phyloP scores from a whole-genome alignment of 1,140 invertebrate genomes.

The Drosophila pallidifrons region DNA sequence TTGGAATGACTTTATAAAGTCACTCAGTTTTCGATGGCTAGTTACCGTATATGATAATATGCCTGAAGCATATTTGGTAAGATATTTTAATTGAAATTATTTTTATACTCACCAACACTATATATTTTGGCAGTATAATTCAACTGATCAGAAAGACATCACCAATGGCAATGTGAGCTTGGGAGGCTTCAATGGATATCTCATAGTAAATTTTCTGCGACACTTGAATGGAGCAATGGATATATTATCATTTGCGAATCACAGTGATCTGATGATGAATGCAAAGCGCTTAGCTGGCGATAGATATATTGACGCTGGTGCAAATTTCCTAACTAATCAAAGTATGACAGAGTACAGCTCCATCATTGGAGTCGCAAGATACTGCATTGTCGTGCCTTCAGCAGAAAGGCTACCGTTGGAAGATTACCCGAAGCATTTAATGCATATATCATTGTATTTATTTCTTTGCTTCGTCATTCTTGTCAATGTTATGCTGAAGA shows the following conservation, averaged over 20 bases:
- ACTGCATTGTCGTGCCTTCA: background rate
- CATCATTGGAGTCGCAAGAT: background rate
- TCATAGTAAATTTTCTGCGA: slow-evolving; percentile 5
- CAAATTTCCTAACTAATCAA: background rate
- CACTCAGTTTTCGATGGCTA: background rate
- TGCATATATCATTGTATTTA: background rate
- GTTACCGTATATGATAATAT: background rate
- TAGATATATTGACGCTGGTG: background rate
- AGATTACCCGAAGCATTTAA: background rate
- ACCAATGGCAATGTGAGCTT: background rate
- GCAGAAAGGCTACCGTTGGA: background rate
- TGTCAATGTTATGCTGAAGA: background rate
- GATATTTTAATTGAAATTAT: background rate
- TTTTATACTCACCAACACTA: background rate
- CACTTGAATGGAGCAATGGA: background rate
- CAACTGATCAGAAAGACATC: background rate
- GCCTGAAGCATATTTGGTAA: slow-evolving; percentile 5
- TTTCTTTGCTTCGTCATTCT: background rate
- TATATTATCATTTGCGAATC: background rate
- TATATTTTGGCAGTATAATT: slow-evolving; percentile 3
- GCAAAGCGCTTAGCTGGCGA: background rate
- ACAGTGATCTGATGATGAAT: background rate
- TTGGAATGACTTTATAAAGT: background rate
- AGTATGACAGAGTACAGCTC: background rate
- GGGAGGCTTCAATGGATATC: background rate